phyloP scores from a whole-genome alignment of 2,113 vertebrate species.

The Macrotus californicus region DNA sequence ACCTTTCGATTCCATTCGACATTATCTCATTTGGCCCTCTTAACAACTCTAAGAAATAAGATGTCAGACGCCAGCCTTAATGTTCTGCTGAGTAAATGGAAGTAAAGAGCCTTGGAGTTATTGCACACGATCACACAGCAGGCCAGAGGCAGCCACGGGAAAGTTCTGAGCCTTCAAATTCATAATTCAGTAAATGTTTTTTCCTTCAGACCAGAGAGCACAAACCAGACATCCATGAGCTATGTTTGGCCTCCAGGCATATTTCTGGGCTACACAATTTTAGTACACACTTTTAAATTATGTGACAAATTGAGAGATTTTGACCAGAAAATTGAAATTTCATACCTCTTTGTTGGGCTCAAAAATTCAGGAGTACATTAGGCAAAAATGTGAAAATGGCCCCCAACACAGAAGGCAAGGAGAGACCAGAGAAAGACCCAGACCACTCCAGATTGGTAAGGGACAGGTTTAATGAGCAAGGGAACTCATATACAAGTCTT shows the following conservation, averaged over 20 bases:
- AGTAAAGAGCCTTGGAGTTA: not conserved
- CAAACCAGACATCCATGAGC: not conserved
- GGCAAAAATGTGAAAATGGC: not conserved
- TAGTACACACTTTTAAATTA: not conserved
- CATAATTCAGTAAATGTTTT: not conserved
- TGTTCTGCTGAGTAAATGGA: not conserved
- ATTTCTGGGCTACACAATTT: not conserved
- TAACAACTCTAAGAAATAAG: not conserved
- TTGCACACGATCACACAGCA: not conserved
- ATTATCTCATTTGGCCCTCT: not conserved
- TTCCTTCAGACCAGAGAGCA: not conserved
- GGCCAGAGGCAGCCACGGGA: not conserved
- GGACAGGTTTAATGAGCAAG: not conserved
- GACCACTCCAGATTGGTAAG: not conserved
- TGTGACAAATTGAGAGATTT: not conserved
- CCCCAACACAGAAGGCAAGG: fast-evolving
- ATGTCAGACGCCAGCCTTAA: not conserved
- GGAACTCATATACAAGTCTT: not conserved
- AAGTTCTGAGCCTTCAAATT: not conserved
- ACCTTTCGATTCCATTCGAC: not conserved
- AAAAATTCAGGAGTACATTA: not conserved
- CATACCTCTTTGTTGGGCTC: not conserved
- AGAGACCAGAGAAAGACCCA: not conserved
- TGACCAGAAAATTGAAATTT: not conserved
- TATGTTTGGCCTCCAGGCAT: fast-evolving